Conservation (phyloP, 30 jellyfish, hydroid and myxozoan species). For the Aurelia coerulea region DNA sequence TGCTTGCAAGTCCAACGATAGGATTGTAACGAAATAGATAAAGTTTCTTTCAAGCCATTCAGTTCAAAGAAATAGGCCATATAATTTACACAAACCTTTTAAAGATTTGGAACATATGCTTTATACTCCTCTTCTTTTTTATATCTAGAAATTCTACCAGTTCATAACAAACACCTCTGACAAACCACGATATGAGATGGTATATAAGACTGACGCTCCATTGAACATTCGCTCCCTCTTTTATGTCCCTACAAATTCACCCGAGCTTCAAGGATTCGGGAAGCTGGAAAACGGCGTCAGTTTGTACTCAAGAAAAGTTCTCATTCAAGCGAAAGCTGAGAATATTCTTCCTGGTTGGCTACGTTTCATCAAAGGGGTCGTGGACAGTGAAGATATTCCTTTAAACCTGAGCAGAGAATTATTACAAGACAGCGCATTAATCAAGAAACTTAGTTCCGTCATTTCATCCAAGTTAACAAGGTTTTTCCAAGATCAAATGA, state of each 20-base stretch:
- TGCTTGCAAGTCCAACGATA: no score
- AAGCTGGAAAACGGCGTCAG: slow-evolving; percentile 91
- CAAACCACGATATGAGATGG: slow-evolving; percentile 89
- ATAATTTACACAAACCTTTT: no score
- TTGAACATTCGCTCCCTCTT: slow-evolving; percentile 90
- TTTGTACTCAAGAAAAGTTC: slow-evolving; percentile 87
- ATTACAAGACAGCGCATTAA: slow-evolving; percentile 94
- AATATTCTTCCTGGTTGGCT: slow-evolving; percentile 94
- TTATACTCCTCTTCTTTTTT: no score
- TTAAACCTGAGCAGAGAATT: slow-evolving; percentile 95
- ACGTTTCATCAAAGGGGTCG: slow-evolving; percentile 95
- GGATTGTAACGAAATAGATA: no score
- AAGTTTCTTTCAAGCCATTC: no score
- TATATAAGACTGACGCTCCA: slow-evolving; percentile 97
- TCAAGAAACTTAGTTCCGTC: slow-evolving; percentile 80
- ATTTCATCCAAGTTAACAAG: slow-evolving; percentile 67
- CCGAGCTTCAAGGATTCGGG: slow-evolving; percentile 95
- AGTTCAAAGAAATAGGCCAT: no score
- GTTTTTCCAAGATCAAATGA: slow-evolving; percentile 85
- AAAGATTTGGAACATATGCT: no score
- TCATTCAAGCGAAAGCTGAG: slow-evolving; percentile 93
- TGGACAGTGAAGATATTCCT: slow-evolving; percentile 98
- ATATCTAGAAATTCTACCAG: slow-evolving; percentile 84
- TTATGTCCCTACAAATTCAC: slow-evolving; percentile 86
- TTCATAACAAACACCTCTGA: slow-evolving; percentile 97